phyloP scores from a whole-genome alignment of 2,113 vertebrate species.

The Micronycteris hirsuta region DNA sequence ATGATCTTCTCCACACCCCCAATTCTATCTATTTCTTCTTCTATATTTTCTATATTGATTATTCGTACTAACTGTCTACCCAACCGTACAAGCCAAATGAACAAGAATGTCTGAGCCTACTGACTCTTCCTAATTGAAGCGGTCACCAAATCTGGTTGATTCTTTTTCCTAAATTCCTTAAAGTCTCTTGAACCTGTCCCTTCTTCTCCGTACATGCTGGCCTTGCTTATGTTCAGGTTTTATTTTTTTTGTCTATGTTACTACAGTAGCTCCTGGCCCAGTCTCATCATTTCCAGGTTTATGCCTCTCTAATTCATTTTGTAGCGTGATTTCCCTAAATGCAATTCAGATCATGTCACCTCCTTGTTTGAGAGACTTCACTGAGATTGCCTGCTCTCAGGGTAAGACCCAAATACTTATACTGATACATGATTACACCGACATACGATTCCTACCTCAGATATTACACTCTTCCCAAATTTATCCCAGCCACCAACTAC shows the following conservation, averaged over 20 bases:
- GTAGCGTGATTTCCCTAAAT: constrained; percentile 6
- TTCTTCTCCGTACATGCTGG: background rate
- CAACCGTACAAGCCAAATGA: constrained; percentile 10
- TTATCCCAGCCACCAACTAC: background rate
- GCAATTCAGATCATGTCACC: background rate
- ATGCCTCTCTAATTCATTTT: constrained; percentile 14
- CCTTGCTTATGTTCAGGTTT: background rate
- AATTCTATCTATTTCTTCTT: background rate
- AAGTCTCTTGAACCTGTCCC: background rate
- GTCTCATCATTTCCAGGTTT: background rate
- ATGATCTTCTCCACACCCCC: background rate
- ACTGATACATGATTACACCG: background rate
- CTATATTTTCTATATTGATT: background rate
- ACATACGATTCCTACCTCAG: background rate
- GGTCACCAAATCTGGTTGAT: background rate
- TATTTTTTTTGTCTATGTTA: background rate
- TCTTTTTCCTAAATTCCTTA: constrained; percentile 13
- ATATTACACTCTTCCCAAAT: background rate
- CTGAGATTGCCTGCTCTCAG: background rate
- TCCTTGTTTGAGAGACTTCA: constrained; percentile 16
- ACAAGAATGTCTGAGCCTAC: background rate
- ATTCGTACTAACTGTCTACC: background rate
- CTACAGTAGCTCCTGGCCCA: background rate
- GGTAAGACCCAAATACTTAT: background rate
- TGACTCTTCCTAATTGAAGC: background rate